Evolutionary conservation across 2,113 vertebrate species (phyloP), one percentile per base, ranked within the genome.

Genomic region (Meleagris gallopavo): DNA sequence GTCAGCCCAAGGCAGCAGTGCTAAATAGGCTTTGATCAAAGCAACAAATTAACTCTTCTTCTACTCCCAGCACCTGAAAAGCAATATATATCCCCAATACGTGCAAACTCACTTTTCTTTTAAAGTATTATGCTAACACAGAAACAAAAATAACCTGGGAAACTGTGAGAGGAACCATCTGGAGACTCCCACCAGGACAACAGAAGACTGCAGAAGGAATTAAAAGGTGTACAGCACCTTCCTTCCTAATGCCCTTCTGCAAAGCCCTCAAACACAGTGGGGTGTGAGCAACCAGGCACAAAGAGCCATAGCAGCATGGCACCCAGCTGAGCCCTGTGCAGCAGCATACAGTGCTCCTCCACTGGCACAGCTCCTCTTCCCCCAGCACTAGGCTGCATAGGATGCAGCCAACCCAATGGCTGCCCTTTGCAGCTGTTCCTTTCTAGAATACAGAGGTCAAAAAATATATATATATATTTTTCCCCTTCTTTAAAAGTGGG

Each of bases 111-210:
- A 38, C 72, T 62, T 18, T 3, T 16, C 50, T 55, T 41, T 18
- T 36, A 45, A 52, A 80, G 72, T 79, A 61, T 41, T 69, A 30
- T 86, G 92, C 60, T 91, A 91, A 66, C 55, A 43, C 20, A 61
- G 75, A 86, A 72, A 67, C 50, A 91, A 94, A 97, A 93, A 81
- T 84, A 93, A 43, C 79, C 72, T 52, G 40, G 79, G 70, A 81
- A 95, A 65, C 77, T 86, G 76, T 80, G 90, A 83, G 77, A 96
- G 69, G 86, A 95, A 46, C 95, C 94, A 94, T 95, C 94, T 96
- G 94, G 88, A 91, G 52, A 91, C 89, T 95, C 84, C 73, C 52
- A 88, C 52, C 73, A 14, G 1, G 25, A 92, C 76, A 90, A 78
- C 24, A 90, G 89, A 50, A 93, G 65, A 81, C 62, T 0, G 27